phyloP scores from a whole-genome alignment of 2,113 vertebrate genomes.

The Elaphurus davidianus region DNA sequence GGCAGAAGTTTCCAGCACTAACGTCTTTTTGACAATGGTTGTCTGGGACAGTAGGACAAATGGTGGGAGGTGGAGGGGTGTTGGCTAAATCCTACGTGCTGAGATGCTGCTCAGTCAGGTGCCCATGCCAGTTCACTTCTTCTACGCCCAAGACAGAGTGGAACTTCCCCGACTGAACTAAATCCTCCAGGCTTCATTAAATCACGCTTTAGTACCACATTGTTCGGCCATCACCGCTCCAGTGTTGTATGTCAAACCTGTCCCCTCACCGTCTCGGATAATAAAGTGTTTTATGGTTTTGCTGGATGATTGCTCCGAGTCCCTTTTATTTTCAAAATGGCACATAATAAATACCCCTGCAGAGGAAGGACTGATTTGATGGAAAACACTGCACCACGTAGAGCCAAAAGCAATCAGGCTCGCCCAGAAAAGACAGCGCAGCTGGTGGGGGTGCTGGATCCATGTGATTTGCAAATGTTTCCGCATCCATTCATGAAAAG shows the following conservation, averaged over 20 bases:
- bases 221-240: constrained; percentile 63
- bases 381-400: constrained; percentile 47
- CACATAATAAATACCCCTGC: constrained; percentile 73
- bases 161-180: constrained; percentile 67
- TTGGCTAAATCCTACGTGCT: background rate
- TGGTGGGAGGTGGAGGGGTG: background rate
- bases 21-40: constrained; percentile 33
- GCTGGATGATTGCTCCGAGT: constrained; percentile 71
- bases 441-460: constrained; percentile 49
- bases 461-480: constrained; percentile 41
- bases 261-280: constrained; percentile 65
- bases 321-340: constrained; percentile 76
- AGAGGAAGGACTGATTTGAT: constrained; percentile 65
- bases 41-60: constrained; percentile 19
- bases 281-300: constrained; percentile 77
- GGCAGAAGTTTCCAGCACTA: constrained; percentile 23
- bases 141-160: constrained; percentile 38
- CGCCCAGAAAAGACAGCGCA: constrained; percentile 53
- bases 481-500: constrained; percentile 49
- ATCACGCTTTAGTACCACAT: constrained; percentile 72
- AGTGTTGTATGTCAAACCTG: constrained; percentile 75
- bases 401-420: constrained; percentile 71
- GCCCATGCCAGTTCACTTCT: background rate
- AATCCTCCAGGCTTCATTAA: constrained; percentile 77
- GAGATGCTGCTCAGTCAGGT: background rate